Evolutionary conservation across 2,113 vertebrate species (phyloP), one percentile per base, ranked within the genome.

Genomic region (Neoarius graeffei): DNA sequence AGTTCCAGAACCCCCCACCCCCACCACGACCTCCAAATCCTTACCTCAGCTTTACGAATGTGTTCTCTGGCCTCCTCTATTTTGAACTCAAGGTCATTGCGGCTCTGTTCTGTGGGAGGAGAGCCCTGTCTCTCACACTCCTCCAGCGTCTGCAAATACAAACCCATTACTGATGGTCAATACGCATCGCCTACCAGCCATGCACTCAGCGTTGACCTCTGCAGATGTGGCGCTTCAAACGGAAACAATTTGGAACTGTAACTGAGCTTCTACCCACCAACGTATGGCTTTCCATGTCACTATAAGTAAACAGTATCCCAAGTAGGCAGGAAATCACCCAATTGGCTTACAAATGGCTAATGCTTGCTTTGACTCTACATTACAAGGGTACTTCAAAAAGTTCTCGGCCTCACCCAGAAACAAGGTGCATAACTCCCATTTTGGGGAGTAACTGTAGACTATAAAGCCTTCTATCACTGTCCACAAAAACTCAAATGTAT

Each of bases 1-100:
- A 35, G 35, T 35, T 35, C 2, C 9, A 64, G 10, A 15, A 52
- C 69, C 76, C 20, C 62, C 64, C 67, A 52, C 57, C 91, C 93
- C 84, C 17, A 94, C n/a, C n/a, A n/a, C n/a, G n/a, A n/a, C 56
- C 79, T 19, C 20, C 0, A 19, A 85, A 76, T 20, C 27, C 15
- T 93, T 90, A 97, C 98, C 97, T 99, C 97, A 13, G 98, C 97
- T 94, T 99, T 98, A 89, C 98, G 98, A 54, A 99, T 98, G 89
- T 94, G 96, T 93, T 98, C 98, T 95, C 96, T 97, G 91, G 97
- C 96, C 91, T 99, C 98, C 27, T 99, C 98, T 42, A 98, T 96
- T 91, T 97, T 98, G 94, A 97, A 95, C 92, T 99, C 98, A 93
- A 99, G 94, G 10, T 99, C 98, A 23, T 91, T 94, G 87, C 97